These are phyloP conservation scores for Lasius platythorax DNA, from an alignment of 2,888 invertebrate species.

Conservation along the genomic window DNA sequence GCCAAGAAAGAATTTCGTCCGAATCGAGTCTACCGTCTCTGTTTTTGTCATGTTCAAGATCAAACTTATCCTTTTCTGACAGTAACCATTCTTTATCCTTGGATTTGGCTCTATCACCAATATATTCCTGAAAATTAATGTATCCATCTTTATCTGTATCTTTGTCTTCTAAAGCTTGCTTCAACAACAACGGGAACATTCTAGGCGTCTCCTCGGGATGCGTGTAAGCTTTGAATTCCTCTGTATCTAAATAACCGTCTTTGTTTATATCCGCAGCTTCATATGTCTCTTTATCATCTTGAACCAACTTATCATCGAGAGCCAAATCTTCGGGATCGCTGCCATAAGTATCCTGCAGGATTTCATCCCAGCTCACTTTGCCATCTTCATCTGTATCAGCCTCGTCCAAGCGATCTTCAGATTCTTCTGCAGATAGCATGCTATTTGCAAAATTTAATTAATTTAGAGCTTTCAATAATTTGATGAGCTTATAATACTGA, in stretches of 20 bases:
- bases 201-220: conserved; percentile 97
- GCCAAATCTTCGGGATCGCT: conserved; percentile 88
- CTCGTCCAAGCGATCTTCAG: conserved; percentile 93
- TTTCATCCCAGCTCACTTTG: conserved; percentile 94
- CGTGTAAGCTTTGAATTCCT: conserved; percentile 95
- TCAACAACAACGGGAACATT: conserved; percentile 93
- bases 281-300: conserved; percentile 95
- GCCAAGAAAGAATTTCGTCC: conserved; percentile 95
- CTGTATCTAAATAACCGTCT: conserved; percentile 91
- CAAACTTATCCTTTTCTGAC: conserved; percentile 93
- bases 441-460: conserved; percentile 85
- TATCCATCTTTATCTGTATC: conserved; percentile 94
- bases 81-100: conserved; percentile 91
- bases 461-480: neutral
- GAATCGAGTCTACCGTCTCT: conserved; percentile 93
- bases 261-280: conserved; percentile 93
- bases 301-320: conserved; percentile 88
- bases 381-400: conserved; percentile 95
- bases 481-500: neutral
- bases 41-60: conserved; percentile 94
- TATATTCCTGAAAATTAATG: conserved; percentile 94
- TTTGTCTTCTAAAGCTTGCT: conserved; percentile 94
- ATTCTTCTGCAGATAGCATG: conserved; percentile 95
- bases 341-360: conserved; percentile 95
- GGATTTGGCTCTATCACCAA: conserved; percentile 90